Conservation (phyloP, 1,140 invertebrate genomes). For the Cataglyphis hispanica region DNA sequence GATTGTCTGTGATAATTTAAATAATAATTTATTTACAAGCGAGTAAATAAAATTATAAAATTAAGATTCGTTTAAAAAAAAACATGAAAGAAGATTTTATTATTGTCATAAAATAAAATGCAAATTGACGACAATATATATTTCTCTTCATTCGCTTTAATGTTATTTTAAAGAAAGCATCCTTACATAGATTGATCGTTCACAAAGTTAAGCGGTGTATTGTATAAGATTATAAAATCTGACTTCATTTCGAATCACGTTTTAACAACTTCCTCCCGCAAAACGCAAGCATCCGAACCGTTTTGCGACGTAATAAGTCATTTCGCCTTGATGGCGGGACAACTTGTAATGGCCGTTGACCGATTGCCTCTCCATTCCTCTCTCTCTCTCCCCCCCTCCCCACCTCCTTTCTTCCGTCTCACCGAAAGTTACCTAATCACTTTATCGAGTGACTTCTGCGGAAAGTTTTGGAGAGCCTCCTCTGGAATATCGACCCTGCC, state of each 20-base stretch:
- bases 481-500: constrained; percentile 55
- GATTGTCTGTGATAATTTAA: too few species aligned
- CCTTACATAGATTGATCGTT: background rate
- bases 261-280: constrained; percentile 22
- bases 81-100: background rate
- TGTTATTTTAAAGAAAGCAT: too few species aligned
- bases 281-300: constrained; percentile 44
- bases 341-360: constrained; percentile 73
- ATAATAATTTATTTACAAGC: background rate
- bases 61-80: background rate
- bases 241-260: constrained; percentile 18
- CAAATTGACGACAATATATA: background rate
- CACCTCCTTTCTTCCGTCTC: constrained; percentile 66
- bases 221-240: constrained; percentile 7
- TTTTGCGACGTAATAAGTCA: constrained; percentile 67
- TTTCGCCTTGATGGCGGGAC: constrained; percentile 64
- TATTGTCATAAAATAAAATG: background rate
- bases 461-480: constrained; percentile 72
- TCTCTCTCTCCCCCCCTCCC: constrained; percentile 57
- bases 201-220: background rate
- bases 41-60: background rate
- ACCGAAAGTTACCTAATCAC: constrained; percentile 82
- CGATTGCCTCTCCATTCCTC: constrained; percentile 68
- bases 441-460: constrained; percentile 79
- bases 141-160: too few species aligned